phyloP scores from a whole-genome alignment of 2,888 invertebrate genomes.

The Odontocolon sp. region DNA sequence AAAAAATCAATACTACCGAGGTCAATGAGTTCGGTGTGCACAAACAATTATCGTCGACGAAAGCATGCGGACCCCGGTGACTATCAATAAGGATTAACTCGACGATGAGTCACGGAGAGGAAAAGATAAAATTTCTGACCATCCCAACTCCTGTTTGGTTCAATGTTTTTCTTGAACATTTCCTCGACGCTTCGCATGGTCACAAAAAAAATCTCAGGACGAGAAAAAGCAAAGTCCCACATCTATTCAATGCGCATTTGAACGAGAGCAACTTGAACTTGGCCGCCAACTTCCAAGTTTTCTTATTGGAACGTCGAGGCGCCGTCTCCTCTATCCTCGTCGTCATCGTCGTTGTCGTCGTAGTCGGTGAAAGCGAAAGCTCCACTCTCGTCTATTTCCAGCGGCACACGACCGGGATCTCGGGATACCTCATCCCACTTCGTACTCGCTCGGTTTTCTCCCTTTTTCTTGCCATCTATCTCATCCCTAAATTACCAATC shows the following conservation, averaged over 20 bases:
- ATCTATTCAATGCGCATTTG: conserved; percentile 37
- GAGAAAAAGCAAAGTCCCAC: neutral
- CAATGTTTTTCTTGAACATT: neutral
- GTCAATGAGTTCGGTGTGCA: conserved; percentile 66
- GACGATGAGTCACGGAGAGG: conserved; percentile 56
- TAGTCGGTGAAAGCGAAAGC: conserved; percentile 77
- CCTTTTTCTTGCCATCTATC: conserved; percentile 8
- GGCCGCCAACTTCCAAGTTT: conserved; percentile 77
- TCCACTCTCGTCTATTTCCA: conserved; percentile 76
- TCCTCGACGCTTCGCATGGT: neutral
- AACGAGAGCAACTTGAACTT: conserved; percentile 76
- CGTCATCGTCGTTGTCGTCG: conserved; percentile 59
- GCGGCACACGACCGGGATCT: conserved; percentile 60
- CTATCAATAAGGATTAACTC: conserved; percentile 36
- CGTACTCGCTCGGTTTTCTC: conserved; percentile 34
- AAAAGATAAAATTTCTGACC: neutral
- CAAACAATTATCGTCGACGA: conserved; percentile 64
- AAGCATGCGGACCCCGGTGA: conserved; percentile 38
- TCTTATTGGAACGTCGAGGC: conserved; percentile 71
- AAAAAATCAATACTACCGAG: conserved; percentile 66
- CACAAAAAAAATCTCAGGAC: neutral
- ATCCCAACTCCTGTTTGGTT: no score
- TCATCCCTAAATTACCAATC: conserved; percentile 25
- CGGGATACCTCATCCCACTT: conserved; percentile 67
- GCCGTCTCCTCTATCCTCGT: conserved; percentile 20